These are phyloP conservation scores for Cheilosia vernalis DNA, from an alignment of 2,888 invertebrate species.

Conservation along the genomic window DNA sequence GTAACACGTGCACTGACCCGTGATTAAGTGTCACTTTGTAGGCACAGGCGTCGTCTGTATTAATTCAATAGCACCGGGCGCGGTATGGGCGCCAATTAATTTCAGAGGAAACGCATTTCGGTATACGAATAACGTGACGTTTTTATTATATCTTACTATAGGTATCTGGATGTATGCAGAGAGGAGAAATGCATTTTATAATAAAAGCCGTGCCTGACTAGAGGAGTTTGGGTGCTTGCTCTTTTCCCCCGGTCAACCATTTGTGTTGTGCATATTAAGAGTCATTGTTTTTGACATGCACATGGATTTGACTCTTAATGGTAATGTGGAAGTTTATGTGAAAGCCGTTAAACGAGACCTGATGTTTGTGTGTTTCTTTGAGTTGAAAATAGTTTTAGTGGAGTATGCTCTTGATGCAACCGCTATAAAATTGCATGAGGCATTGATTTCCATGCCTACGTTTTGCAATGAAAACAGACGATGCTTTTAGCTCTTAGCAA, in stretches of 20 bases:
- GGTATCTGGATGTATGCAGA: not conserved
- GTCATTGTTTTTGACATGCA: not conserved
- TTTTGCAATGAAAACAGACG: too few relatives aligned
- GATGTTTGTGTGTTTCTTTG: not conserved
- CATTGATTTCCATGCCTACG: too few relatives aligned
- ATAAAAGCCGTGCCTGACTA: not conserved
- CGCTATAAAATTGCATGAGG: too few relatives aligned
- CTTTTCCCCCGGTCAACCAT: not conserved
- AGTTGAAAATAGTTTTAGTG: not conserved
- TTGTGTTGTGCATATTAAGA: not conserved
- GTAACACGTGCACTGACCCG: conserved; percentile 25
- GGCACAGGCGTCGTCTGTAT: not conserved
- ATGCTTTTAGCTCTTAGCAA: too few relatives aligned
- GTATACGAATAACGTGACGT: not conserved
- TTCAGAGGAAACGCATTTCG: conserved; percentile 18
- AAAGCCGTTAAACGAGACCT: not conserved
- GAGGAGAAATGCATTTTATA: not conserved
- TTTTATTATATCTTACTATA: too few relatives aligned
- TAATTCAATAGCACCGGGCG: conserved; percentile 1
- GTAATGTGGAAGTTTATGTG: not conserved
- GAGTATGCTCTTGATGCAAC: not conserved
- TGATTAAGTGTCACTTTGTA: conserved; percentile 20
- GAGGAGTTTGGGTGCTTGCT: not conserved
- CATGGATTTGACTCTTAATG: not conserved
- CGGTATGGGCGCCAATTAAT: conserved; percentile 28